Base-by-base conservation (phyloP, 2,113 vertebrate species). In the Mellivora capensis region DNA sequence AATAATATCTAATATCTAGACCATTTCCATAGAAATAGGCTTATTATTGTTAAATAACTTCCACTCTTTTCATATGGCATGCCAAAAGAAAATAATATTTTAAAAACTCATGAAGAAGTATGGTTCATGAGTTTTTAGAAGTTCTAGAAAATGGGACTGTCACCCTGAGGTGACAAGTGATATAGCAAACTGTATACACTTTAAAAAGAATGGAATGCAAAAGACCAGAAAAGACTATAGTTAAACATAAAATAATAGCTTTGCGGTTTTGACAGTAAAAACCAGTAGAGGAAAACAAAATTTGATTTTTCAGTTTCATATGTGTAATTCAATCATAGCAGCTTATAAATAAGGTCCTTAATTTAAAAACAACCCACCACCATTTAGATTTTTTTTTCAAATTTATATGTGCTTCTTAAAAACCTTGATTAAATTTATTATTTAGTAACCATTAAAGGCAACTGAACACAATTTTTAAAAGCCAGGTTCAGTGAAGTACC, bases 1-100 rank as follows among this genome's bases (percentile, higher is more conserved):
- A 98, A 98, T 98, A 98, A 96, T 98, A 98, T 97, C 42, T 90
- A 98, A 96, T 98, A 98, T 97, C 42, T 90, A 98, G 95, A 97
- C 34, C 20, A 98, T 98, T 98, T 99, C 97, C 98, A 98, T 98
- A 98, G 97, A 98, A 98, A 99, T 98, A 2, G 96, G 67, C 80
- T 98, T 76, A 97, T 98, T 98, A 96, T 98, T 97, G 83, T 89
- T 87, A 90, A 90, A 84, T 97, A 80, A 90, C 44, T 94, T 96
- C 62, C 47, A 39, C 7, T 87, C 95, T 97, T 97, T 97, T 97
- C 87, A 96, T 85, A 89, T 98, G 85, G 31, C 44, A 97, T 83
- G 23, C 97, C 77, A 72, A 95, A 91, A 87, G 87, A 97, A 96
- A 98, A 91, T 64, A 49, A 83, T 20, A 11, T 91, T 94, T 97